Conservation (phyloP, 2,888 invertebrate genomes). For the Tetranychus truncatus region DNA sequence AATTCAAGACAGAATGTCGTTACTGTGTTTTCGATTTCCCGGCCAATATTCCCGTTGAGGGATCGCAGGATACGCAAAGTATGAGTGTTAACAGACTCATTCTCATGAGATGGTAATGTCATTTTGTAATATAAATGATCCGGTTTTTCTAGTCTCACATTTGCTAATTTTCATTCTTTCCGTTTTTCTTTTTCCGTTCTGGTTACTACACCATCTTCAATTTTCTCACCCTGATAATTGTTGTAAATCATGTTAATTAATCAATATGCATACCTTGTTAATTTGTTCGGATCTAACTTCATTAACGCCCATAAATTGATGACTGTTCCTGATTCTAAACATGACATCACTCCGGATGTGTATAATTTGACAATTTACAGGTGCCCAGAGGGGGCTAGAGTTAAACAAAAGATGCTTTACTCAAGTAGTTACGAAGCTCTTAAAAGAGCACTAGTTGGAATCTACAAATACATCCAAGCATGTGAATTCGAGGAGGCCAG, state of each 20-base stretch:
- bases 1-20: slow-evolving; percentile 73
- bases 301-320: slow-evolving; percentile 2
- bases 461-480: slow-evolving; percentile 78
- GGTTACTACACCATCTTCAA: not conserved
- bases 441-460: slow-evolving; percentile 86
- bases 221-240: not conserved
- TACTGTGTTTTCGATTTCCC: slow-evolving; percentile 88
- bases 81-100: slow-evolving; percentile 34
- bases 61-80: slow-evolving; percentile 25
- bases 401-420: slow-evolving; percentile 60
- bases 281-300: not conserved
- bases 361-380: slow-evolving; percentile 28
- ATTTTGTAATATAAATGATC: not conserved
- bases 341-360: not conserved
- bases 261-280: too few relatives aligned
- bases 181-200: slow-evolving; percentile 7
- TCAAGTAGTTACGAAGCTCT: slow-evolving; percentile 91
- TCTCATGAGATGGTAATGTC: slow-evolving; percentile 68
- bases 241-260: not conserved
- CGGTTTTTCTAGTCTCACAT: slow-evolving; percentile 8
- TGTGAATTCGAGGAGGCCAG: slow-evolving; percentile 32
- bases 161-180: not conserved
- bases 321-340: not conserved
- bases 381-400: slow-evolving; percentile 91
- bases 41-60: slow-evolving; percentile 28